Evolutionary conservation across 2,888 invertebrate genomes (phyloP).

Genomic region (Toxonevra muliebris): DNA sequence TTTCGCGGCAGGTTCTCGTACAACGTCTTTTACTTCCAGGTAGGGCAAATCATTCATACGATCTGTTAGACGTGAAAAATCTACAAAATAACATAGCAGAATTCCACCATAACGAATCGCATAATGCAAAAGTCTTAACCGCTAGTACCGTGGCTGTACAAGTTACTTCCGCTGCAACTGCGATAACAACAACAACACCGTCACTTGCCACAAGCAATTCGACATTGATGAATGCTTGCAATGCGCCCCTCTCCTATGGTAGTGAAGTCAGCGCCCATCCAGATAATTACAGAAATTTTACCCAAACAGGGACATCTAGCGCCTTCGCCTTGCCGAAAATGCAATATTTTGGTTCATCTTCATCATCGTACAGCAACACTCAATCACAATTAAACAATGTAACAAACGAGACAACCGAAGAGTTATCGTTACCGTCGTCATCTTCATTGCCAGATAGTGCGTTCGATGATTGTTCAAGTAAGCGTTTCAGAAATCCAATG

Average conservation of each 20-base stretch:
- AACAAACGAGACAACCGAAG: neutral
- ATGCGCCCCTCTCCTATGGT: conserved; percentile 2
- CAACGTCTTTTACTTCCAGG: conserved; percentile 79
- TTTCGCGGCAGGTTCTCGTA: conserved; percentile 73
- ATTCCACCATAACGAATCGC: neutral
- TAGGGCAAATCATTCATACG: conserved; percentile 48
- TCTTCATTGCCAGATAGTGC: conserved; percentile 41
- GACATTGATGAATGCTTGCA: conserved; percentile 4
- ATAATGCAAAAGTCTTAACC: neutral
- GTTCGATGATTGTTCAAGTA: conserved; percentile 55
- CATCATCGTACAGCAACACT: conserved; percentile 26
- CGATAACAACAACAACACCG: neutral
- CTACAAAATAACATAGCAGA: conserved; percentile 47
- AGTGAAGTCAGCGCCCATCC: conserved; percentile 40
- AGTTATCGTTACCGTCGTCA: conserved; percentile 18
- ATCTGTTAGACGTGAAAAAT: conserved; percentile 51
- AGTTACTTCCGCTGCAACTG: conserved; percentile 9
- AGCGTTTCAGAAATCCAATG: conserved; percentile 20
- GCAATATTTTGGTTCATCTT: conserved; percentile 6
- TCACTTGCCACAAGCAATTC: neutral
- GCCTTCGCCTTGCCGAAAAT: neutral
- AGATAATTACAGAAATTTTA: conserved; percentile 56
- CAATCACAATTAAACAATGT: conserved; percentile 20
- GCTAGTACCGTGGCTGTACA: neutral
- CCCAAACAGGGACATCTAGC: conserved; percentile 62